Conservation (phyloP, 2,888 invertebrate genomes). For the Agriotes lineatus region DNA sequence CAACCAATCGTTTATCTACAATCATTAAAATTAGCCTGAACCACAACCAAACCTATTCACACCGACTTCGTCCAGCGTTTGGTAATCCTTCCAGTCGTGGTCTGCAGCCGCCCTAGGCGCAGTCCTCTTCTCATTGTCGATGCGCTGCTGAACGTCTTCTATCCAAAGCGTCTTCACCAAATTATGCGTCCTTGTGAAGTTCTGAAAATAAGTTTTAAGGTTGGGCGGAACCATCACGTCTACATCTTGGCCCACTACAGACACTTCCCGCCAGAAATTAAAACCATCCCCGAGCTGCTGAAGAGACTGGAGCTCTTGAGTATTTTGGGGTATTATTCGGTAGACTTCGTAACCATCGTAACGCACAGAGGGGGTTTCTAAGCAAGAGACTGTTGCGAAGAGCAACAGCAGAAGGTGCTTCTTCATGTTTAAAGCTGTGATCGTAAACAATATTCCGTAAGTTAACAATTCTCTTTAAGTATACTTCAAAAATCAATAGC, state of each 20-base stretch:
- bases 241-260: constrained; percentile 62
- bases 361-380: neutral
- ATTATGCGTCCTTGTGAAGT: constrained; percentile 63
- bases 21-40: neutral
- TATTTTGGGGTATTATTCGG: too few species aligned
- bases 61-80: constrained; percentile 68
- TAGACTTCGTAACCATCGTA: neutral
- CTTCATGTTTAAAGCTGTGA: too few species aligned
- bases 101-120: constrained; percentile 52
- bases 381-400: neutral
- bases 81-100: constrained; percentile 73
- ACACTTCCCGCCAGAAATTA: constrained; percentile 58
- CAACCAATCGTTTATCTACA: constrained; percentile 72
- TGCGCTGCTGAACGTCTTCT: neutral
- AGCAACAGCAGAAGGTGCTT: too few species aligned
- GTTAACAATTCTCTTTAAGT: too few species aligned
- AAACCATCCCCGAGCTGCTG: neutral
- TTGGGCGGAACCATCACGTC: constrained; percentile 74
- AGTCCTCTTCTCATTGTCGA: constrained; percentile 46
- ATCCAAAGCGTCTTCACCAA: constrained; percentile 38
- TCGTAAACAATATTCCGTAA: too few species aligned
- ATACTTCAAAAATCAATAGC: too few species aligned
- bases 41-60: neutral
- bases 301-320: too few species aligned
- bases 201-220: constrained; percentile 64